Conservation (phyloP, 2,888 invertebrate species). For the Agapetus fuscipes region DNA sequence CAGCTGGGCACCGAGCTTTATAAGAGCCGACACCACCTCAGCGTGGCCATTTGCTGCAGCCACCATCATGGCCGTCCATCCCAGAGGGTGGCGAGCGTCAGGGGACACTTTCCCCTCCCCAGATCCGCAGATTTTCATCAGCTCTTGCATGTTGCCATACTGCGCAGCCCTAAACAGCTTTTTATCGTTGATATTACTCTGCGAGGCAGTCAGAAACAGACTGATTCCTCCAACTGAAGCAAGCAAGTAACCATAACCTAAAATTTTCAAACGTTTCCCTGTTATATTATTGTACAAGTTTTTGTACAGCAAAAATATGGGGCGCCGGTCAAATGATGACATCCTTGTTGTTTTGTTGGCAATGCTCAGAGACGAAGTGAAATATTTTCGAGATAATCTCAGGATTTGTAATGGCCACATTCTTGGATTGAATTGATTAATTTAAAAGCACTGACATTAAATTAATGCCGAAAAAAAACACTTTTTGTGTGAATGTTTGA, state of each 20-base stretch:
- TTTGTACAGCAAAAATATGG: too few relatives aligned
- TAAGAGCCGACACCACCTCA: constrained; percentile 48
- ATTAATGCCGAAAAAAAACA: too few relatives aligned
- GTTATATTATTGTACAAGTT: too few relatives aligned
- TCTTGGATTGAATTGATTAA: too few relatives aligned
- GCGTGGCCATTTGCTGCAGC: constrained; percentile 70
- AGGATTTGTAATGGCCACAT: too few relatives aligned
- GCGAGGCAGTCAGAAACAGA: constrained; percentile 2
- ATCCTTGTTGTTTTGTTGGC: too few relatives aligned
- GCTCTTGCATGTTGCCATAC: constrained; percentile 36
- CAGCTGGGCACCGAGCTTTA: constrained; percentile 70
- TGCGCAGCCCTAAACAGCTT: constrained; percentile 40
- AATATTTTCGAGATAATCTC: too few relatives aligned
- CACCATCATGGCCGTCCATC: constrained; percentile 81
- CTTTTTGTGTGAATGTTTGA: too few relatives aligned
- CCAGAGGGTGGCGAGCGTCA: constrained; percentile 64
- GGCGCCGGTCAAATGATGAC: too few relatives aligned
- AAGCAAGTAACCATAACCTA: neutral
- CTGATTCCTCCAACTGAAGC: constrained; percentile 2
- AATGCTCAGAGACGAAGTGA: too few relatives aligned
- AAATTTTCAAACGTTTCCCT: too few relatives aligned
- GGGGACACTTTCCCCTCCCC: constrained; percentile 45
- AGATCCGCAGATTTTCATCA: constrained; percentile 27
- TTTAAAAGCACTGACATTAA: too few relatives aligned
- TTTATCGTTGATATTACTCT: constrained; percentile 4